These are phyloP conservation scores for Pachydiplax longipennis DNA, from an alignment of 2,888 invertebrate species.

Conservation along the genomic window DNA sequence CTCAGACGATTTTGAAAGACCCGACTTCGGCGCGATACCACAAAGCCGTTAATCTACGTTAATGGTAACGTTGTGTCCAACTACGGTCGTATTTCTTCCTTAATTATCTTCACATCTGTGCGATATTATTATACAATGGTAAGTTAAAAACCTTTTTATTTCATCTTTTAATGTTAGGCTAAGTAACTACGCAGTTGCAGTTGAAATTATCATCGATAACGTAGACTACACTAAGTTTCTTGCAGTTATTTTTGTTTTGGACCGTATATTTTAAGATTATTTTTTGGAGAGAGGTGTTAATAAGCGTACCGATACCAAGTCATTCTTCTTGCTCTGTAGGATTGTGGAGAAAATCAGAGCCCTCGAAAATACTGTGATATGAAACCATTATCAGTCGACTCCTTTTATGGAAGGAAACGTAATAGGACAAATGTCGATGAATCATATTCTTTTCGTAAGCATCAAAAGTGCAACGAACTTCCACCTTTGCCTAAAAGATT, in stretches of 20 bases:
- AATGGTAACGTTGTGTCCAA: neutral
- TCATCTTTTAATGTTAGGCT: neutral
- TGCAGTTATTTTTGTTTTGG: no score
- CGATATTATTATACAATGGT: neutral
- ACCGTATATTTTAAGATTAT: no score
- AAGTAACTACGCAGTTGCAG: neutral
- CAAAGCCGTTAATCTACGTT: neutral
- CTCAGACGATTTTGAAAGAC: neutral
- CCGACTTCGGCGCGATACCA: neutral
- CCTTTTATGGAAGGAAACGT: conserved; percentile 26
- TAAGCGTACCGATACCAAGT: neutral
- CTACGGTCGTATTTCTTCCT: neutral
- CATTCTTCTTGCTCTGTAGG: conserved; percentile 20
- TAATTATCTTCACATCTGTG: neutral
- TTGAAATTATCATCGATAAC: no score
- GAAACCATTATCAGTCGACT: neutral
- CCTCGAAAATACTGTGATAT: neutral
- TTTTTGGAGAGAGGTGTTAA: neutral
- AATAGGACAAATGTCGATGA: neutral
- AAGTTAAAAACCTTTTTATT: neutral
- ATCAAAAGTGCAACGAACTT: neutral
- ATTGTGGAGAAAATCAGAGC: neutral
- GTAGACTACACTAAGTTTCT: neutral
- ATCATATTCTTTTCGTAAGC: neutral
- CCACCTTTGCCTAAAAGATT: neutral